These are phyloP conservation scores for Rhinolophus ferrumequinum DNA, from an alignment of 2,113 vertebrate genomes.

Conservation along the genomic window DNA sequence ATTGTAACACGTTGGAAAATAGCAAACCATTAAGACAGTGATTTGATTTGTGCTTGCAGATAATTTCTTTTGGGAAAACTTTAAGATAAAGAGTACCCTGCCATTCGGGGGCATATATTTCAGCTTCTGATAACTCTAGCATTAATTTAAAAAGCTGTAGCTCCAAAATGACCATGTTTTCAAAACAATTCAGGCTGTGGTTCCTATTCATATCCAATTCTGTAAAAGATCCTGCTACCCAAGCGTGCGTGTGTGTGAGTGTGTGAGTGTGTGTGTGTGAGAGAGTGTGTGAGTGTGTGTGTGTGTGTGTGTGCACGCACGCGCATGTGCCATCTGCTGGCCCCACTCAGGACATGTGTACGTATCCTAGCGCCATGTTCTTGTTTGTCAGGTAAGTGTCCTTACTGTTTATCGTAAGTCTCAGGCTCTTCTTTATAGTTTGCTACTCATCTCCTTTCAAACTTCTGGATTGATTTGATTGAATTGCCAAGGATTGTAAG, in stretches of 20 bases:
- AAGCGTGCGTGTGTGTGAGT: no score
- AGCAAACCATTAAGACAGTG: no score
- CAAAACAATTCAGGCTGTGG: neutral
- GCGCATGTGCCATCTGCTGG: no score
- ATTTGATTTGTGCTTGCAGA: neutral
- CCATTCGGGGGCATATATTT: neutral
- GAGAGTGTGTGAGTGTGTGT: no score
- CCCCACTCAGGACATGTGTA: no score
- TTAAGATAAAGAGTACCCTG: neutral
- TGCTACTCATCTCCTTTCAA: neutral
- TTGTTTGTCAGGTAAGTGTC: no score
- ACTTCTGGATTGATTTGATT: neutral
- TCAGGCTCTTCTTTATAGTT: neutral
- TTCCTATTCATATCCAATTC: neutral
- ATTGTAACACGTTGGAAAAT: neutral
- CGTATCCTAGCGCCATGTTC: rapidly evolving
- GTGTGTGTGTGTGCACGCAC: no score
- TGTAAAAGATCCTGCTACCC: no score
- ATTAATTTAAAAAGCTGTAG: neutral
- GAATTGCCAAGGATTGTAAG: no score
- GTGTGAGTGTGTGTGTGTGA: no score
- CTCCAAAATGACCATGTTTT: neutral
- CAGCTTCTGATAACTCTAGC: neutral
- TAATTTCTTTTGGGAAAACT: neutral
- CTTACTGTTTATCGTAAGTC: neutral